Base-by-base conservation (phyloP, 2,797 vertebrate genomes). In the Microhierax caerulescens region DNA sequence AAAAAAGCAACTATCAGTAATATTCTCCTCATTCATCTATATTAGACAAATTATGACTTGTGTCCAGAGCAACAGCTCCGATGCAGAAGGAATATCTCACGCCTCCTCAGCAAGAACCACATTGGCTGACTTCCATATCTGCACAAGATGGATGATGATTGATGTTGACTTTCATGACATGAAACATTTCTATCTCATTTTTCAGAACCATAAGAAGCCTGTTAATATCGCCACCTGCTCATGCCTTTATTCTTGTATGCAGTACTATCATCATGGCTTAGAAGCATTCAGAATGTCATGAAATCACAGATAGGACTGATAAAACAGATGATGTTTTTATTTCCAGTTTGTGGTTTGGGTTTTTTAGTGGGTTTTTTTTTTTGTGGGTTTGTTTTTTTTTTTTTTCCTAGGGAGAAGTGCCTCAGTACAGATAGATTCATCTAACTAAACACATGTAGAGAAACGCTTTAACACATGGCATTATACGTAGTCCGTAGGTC, bases 101-200 rank as follows among this genome's bases (percentile, higher is more conserved):
- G 5, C 88, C 80, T 93, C 88, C 90, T 96, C 95, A 85, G 90
- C 92, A 87, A 86, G 95, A 94, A 18, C 69, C 63, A 88, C 54
- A 4, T 27, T 97, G 95, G 95, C 94, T 86, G 91, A 74, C 86
- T 91, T 95, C 91, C 94, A 96, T 77, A 84, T 90, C 95, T 87
- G 28, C 93, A 74, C 85, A 97, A 96, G 96, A 95, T 77, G 83
- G 95, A 96, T 95, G 95, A 79, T 95, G 93, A 96, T 92, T 93
- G 93, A 96, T 95, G 92, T 92, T 96, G 93, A 97, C 95, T 97
- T 95, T 90, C 91, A 92, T 95, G 95, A 97, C 93, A 59, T 69
- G 96, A 94, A 97, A 96, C 95, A 90, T 96, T 97, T 95, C 95
- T 88, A 85, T 93, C 90, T 95, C 94, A 85, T 96, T 97, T 96